These are phyloP conservation scores for Autographa gamma DNA, from an alignment of 2,888 invertebrate species.

Conservation along the genomic window DNA sequence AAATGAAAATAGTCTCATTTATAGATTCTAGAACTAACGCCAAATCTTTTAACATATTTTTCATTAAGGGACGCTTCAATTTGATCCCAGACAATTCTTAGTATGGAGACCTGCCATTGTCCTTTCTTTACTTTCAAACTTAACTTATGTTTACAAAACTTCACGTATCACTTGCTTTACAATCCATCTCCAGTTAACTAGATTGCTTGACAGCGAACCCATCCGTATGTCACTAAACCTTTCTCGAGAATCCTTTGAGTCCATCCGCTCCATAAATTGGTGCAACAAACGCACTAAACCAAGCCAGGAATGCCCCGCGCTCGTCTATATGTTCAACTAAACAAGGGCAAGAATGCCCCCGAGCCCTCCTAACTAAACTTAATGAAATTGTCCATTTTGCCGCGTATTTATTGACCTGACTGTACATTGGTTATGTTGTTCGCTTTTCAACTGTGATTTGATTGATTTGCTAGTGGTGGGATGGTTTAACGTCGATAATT, in stretches of 20 bases:
- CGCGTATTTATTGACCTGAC: constrained; percentile 46
- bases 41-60: too few species aligned
- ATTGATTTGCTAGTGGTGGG: constrained; percentile 9
- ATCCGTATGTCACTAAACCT: constrained; percentile 58
- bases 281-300: constrained; percentile 64
- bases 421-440: constrained; percentile 26
- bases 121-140: background rate
- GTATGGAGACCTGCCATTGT: too few species aligned
- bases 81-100: too few species aligned
- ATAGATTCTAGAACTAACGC: too few species aligned
- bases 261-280: constrained; percentile 65
- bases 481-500: background rate
- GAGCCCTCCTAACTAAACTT: constrained; percentile 57
- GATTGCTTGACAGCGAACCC: background rate
- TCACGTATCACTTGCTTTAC: background rate
- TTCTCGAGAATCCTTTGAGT: constrained; percentile 57
- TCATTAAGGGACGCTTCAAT: too few species aligned
- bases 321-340: constrained; percentile 44
- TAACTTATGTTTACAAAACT: background rate
- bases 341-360: constrained; percentile 43
- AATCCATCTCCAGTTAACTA: background rate
- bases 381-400: constrained; percentile 60
- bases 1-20: too few species aligned
- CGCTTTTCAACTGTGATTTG: constrained; percentile 14
- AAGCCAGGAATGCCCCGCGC: constrained; percentile 49